Conservation (phyloP, 2,113 vertebrate genomes). For the Nothocercus nigrocapillus region DNA sequence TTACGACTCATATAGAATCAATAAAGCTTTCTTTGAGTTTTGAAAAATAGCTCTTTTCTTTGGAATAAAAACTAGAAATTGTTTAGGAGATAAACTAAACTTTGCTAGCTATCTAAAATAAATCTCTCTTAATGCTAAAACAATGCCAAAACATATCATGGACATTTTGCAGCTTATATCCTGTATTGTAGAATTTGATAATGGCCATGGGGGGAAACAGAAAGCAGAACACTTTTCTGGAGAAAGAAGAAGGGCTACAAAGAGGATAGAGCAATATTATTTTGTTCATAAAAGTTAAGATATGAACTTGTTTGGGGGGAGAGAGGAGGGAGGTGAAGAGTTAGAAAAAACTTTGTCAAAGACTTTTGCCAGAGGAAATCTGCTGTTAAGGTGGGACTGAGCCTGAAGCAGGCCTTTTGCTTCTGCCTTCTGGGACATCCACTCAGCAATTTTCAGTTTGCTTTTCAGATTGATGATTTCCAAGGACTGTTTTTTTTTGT, state of each 20-base stretch:
- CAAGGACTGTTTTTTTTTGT: neutral
- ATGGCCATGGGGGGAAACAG: neutral
- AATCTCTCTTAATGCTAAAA: neutral
- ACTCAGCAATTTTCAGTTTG: neutral
- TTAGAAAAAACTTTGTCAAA: neutral
- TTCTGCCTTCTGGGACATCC: neutral
- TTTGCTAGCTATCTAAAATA: neutral
- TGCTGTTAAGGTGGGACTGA: neutral
- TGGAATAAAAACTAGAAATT: neutral
- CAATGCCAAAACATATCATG: neutral
- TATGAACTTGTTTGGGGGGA: neutral
- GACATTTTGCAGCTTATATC: neutral
- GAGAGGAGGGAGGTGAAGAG: neutral
- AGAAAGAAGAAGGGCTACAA: neutral
- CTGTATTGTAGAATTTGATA: neutral
- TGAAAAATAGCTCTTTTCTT: neutral
- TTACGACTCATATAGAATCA: neutral
- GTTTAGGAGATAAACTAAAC: neutral
- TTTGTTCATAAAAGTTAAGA: neutral
- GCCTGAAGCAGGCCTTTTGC: accelerated
- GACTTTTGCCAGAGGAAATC: neutral
- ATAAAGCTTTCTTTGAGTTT: neutral
- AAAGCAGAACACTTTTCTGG: neutral
- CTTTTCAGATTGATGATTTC: neutral
- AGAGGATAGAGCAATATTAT: neutral